These are phyloP conservation scores for Helleia helle DNA, from an alignment of 2,888 invertebrate genomes.

Conservation along the genomic window DNA sequence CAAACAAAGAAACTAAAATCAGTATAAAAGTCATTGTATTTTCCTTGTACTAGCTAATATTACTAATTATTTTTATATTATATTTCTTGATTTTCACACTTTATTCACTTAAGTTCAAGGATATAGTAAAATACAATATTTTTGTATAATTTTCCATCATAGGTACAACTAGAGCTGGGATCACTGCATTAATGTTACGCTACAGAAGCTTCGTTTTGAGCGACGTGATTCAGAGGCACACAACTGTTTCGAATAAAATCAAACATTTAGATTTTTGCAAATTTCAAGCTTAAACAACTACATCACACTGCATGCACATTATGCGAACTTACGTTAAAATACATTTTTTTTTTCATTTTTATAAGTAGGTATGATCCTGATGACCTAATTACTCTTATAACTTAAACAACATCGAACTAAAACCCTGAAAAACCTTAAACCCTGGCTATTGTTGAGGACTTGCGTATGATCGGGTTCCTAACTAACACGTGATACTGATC, in stretches of 20 bases:
- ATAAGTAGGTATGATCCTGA: neutral
- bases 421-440: too few species aligned
- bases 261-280: neutral
- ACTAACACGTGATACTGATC: too few species aligned
- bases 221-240: conserved; percentile 35
- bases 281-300: neutral
- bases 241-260: conserved; percentile 28
- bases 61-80: too few species aligned
- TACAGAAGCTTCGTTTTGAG: conserved; percentile 48
- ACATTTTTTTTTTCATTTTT: neutral
- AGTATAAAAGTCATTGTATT: conserved; percentile 25
- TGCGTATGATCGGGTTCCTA: too few species aligned
- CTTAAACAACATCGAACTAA: too few species aligned
- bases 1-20: conserved; percentile 34
- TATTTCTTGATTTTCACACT: neutral
- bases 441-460: too few species aligned
- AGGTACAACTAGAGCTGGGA: conserved; percentile 21
- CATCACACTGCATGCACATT: neutral
- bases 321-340: neutral
- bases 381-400: neutral
- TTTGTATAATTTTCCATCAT: conserved; percentile 19
- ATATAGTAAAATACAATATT: neutral
- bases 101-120: neutral
- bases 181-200: conserved; percentile 55
- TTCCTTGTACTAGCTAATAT: conserved; percentile 12